Evolutionary conservation across 37 sponge, comb jelly and placozoan genomes (phyloP).

Genomic region (Spongia lamella): DNA sequence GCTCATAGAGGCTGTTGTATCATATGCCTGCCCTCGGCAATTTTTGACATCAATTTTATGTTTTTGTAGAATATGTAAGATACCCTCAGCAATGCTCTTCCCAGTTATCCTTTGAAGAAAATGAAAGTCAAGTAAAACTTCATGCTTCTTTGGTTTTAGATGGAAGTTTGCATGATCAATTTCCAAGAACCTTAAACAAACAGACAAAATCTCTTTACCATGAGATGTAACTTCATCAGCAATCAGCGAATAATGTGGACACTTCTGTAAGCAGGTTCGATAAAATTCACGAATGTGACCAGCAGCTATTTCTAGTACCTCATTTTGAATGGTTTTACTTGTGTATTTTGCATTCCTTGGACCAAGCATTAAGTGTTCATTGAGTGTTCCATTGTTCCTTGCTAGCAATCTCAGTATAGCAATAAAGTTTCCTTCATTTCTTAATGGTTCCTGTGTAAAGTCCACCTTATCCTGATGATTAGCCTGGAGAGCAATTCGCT

Average conservation of each 20-base stretch:
- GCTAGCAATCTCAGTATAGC: too few species aligned
- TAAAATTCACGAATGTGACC: too few species aligned
- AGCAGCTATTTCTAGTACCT: too few species aligned
- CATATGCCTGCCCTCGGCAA: not conserved
- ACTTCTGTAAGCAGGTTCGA: conserved; percentile 1
- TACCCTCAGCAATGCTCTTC: not conserved
- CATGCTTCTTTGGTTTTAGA: not conserved
- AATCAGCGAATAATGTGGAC: conserved; percentile 8
- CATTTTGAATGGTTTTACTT: too few species aligned
- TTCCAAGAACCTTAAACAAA: not conserved
- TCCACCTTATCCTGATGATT: too few species aligned
- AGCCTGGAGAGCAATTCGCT: too few species aligned
- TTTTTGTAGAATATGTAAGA: not conserved
- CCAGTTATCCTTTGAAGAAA: conserved; percentile 1
- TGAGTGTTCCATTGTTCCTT: too few species aligned
- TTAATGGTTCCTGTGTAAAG: too few species aligned
- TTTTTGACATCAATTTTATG: conserved; percentile 1
- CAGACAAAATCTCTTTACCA: conserved; percentile 2
- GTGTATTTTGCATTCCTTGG: too few species aligned
- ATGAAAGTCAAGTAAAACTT: not conserved
- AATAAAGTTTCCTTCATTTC: too few species aligned
- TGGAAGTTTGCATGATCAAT: not conserved
- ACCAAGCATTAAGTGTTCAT: too few species aligned
- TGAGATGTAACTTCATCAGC: not conserved
- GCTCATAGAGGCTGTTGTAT: conserved; percentile 4